phyloP scores from a whole-genome alignment of 2,797 vertebrate species.

The Sebastes alutus region DNA sequence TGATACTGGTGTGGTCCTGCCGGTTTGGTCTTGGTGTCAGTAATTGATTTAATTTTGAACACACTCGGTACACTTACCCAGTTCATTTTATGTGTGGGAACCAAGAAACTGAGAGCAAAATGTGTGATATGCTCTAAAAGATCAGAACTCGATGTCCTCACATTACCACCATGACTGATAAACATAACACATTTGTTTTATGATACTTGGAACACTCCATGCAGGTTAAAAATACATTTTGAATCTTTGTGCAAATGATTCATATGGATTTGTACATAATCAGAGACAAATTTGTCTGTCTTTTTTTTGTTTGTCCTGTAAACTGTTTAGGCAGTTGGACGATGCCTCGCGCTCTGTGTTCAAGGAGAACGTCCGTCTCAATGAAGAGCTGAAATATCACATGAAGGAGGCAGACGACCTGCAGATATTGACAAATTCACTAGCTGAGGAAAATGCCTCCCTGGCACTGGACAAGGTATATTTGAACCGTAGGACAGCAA shows the following conservation, averaged over 20 bases:
- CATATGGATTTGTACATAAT: not conserved
- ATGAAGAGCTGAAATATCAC: slow-evolving; percentile 83
- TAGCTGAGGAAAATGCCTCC: slow-evolving; percentile 79
- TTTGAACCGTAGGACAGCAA: slow-evolving; percentile 46
- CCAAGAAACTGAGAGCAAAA: not conserved
- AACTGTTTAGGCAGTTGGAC: slow-evolving; percentile 85
- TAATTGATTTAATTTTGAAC: slow-evolving; percentile 56
- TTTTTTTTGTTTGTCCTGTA: slow-evolving; percentile 29
- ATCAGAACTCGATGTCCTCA: not conserved
- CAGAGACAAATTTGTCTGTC: not conserved
- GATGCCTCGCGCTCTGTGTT: slow-evolving; percentile 83
- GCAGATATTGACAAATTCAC: slow-evolving; percentile 73
- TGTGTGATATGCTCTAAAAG: not conserved
- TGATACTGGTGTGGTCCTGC: slow-evolving; percentile 71
- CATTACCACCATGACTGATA: not conserved
- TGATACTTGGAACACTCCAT: not conserved
- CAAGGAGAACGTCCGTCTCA: slow-evolving; percentile 88
- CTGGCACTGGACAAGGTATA: slow-evolving; percentile 81
- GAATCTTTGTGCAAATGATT: not conserved
- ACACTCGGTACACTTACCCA: not conserved
- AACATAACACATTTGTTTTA: not conserved
- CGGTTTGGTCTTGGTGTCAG: slow-evolving; percentile 28
- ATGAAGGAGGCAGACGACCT: slow-evolving; percentile 83
- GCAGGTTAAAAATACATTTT: not conserved
- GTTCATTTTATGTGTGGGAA: not conserved